phyloP scores from a whole-genome alignment of 2,797 vertebrate genomes.

The Sebastes nivosus region DNA sequence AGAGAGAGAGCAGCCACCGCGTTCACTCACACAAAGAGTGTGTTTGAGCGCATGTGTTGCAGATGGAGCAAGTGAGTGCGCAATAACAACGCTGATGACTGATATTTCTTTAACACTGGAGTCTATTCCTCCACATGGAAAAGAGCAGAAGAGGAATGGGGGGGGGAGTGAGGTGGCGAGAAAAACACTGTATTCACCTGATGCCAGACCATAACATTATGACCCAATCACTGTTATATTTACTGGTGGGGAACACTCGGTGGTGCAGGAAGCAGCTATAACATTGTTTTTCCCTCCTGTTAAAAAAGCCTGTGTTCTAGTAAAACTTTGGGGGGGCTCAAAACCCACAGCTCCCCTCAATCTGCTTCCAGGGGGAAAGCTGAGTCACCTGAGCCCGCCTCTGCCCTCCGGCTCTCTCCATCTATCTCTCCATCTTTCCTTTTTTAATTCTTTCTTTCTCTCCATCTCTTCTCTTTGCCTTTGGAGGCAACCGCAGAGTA shows the following conservation, averaged over 20 bases:
- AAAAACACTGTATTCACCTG: constrained; percentile 67
- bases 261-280: constrained; percentile 81
- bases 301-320: constrained; percentile 82
- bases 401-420: constrained; percentile 49
- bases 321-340: constrained; percentile 81
- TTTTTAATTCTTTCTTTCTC: constrained; percentile 19
- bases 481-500: constrained; percentile 40
- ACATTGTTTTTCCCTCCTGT: constrained; percentile 83
- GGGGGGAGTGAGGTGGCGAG: neutral
- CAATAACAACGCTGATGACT: constrained; percentile 75
- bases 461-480: constrained; percentile 10
- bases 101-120: constrained; percentile 71
- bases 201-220: constrained; percentile 80
- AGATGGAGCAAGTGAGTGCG: constrained; percentile 73
- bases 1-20: constrained; percentile 32
- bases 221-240: constrained; percentile 75
- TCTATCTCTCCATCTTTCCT: constrained; percentile 43
- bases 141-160: constrained; percentile 37
- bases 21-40: constrained; percentile 70
- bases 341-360: constrained; percentile 75
- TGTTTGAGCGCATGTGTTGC: constrained; percentile 58
- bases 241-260: constrained; percentile 81
- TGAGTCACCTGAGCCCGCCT: constrained; percentile 82
- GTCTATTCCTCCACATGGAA: constrained; percentile 68
- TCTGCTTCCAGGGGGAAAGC: constrained; percentile 81